These are phyloP conservation scores for Mesocentrotus franciscanus DNA, from an alignment of 53 echinoderm and acorn worm genomes.

Conservation along the genomic window DNA sequence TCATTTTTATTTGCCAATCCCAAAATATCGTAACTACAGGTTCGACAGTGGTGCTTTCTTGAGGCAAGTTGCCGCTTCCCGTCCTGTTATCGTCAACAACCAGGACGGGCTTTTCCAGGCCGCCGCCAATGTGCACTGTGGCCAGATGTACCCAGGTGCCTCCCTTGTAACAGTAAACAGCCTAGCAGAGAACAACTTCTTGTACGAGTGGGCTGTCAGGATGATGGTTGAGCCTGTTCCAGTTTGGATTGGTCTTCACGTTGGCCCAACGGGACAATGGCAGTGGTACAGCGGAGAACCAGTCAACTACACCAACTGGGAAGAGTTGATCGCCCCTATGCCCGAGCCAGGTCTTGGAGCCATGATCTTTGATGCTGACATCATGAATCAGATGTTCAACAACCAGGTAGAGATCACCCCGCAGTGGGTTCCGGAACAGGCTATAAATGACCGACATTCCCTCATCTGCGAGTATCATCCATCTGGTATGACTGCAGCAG, in stretches of 20 bases:
- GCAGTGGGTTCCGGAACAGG: slow-evolving; percentile 57
- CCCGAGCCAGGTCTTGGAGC: background rate
- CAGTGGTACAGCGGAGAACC: slow-evolving; percentile 27
- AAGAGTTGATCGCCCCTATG: background rate
- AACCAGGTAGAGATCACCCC: slow-evolving; percentile 45
- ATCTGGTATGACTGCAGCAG: background rate
- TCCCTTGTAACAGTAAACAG: slow-evolving; percentile 1
- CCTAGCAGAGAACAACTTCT: slow-evolving; percentile 25
- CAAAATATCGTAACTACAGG: background rate
- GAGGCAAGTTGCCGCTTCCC: too few relatives aligned
- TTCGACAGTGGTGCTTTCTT: background rate
- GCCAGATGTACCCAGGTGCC: background rate
- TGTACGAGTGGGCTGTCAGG: slow-evolving; percentile 45
- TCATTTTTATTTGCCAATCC: too few relatives aligned
- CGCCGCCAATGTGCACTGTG: background rate
- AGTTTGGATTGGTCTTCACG: slow-evolving; percentile 46
- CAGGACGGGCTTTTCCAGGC: background rate
- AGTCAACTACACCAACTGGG: slow-evolving; percentile 4
- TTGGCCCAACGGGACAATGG: background rate
- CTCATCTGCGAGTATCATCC: slow-evolving; percentile 65
- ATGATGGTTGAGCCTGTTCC: background rate
- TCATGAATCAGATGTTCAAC: background rate
- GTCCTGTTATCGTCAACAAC: too few relatives aligned
- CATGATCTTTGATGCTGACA: slow-evolving; percentile 42
- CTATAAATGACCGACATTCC: background rate